Base-by-base conservation (phyloP, 2,888 invertebrate species). In the Agrotis ipsilon region DNA sequence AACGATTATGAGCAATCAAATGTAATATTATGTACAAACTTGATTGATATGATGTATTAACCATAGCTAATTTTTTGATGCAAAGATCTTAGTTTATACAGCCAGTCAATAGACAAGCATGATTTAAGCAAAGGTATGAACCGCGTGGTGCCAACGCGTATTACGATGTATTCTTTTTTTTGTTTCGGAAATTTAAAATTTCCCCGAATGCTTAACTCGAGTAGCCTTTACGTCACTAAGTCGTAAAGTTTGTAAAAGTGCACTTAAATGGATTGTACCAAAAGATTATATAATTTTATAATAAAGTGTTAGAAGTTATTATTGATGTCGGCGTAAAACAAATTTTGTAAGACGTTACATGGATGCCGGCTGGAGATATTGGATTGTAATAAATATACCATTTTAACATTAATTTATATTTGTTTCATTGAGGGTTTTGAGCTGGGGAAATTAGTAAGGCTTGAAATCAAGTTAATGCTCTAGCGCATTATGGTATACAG, bases 321-420 rank as follows among this genome's bases (percentile, higher is more conserved):
- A 85, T 89, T 87, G 89, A 89, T 87, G 93, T 90, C 92, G 94
- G 94, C 91, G 91, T 87, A 87, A 92, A 90, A 93, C 90, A 93
- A 93, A 92, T 95, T 95, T 95, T 96, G 95, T 95, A 95, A 92
- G 89, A 90, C 86, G 92, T 92, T 91, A 91, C 91, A 88, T 85
- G 87, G 87, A 87, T 89, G 93, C 91, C 92, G 94, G 90, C 91
- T 88, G 90, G 89, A 93, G 91, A 93, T 94, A 94, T 94, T 94
- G 92, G 94, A 96, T 95, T 95, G 95, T 96, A 96, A 95, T 96
- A 94, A 96, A 96, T 96, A 96, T 95, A 96, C 95, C 96, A 95
- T 95, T 96, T 95, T 95, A 96, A 95, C 94, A 95, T 93, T 94
- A 90, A 55, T 77, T 65, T 65, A 75, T 51, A 72, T 68, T 86